These are phyloP conservation scores for Myoxocephalus aenaeus DNA, from an alignment of 2,797 vertebrate species.

Conservation along the genomic window DNA sequence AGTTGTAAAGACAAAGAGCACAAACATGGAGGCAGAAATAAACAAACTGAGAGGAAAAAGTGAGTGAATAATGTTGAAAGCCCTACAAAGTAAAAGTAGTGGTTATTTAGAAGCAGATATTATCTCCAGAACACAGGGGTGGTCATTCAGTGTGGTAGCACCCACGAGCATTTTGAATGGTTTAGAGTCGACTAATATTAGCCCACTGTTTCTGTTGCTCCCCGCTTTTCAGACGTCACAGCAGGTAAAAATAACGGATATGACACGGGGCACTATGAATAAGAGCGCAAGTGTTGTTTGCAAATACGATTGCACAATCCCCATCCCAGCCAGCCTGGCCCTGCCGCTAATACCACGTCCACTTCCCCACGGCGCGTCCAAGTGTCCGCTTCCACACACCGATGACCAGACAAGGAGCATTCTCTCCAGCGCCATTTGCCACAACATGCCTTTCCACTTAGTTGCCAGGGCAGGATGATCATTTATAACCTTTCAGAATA, in stretches of 20 bases:
- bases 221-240: slow-evolving; percentile 81
- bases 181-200: slow-evolving; percentile 83
- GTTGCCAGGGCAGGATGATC: slow-evolving; percentile 84
- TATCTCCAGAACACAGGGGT: slow-evolving; percentile 63
- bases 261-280: slow-evolving; percentile 78
- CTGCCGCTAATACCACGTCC: slow-evolving; percentile 73
- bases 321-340: slow-evolving; percentile 69
- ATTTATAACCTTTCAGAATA: slow-evolving; percentile 84
- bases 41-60: slow-evolving; percentile 43
- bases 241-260: slow-evolving; percentile 83
- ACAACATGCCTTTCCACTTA: slow-evolving; percentile 76
- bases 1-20: slow-evolving; percentile 40
- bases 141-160: slow-evolving; percentile 61
- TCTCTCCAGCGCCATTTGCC: slow-evolving; percentile 71
- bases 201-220: slow-evolving; percentile 87
- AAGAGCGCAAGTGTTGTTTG: slow-evolving; percentile 86
- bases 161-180: slow-evolving; percentile 74
- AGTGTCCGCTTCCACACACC: slow-evolving; percentile 61
- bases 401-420: slow-evolving; percentile 74
- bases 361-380: slow-evolving; percentile 55
- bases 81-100: slow-evolving; percentile 33
- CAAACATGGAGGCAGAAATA: slow-evolving; percentile 7
- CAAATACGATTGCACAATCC: slow-evolving; percentile 88
- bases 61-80: slow-evolving; percentile 58
- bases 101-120: slow-evolving; percentile 71